Percentiles rank a stretch among this genome's conserved stretches.
These are phyloP conservation scores for Sebastes paucispinis DNA, from an alignment of 2,797 vertebrate species.

Conservation along the genomic window DNA sequence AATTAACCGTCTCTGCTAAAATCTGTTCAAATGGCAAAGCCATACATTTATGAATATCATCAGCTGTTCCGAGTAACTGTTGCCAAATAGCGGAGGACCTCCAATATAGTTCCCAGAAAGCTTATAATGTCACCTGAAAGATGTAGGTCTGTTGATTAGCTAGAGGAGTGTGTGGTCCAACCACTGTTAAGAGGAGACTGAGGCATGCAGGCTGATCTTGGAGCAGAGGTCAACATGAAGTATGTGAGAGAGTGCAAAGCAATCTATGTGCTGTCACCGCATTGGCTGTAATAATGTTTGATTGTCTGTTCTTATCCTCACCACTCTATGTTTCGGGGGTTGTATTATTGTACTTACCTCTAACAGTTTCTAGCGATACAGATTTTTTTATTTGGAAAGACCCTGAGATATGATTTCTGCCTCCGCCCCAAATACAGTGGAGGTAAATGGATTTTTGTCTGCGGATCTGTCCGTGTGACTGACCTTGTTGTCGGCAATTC, in stretches of 20 bases:
- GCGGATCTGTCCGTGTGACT: not conserved
- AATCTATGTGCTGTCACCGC: not conserved
- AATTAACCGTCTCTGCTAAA: slow-evolving; percentile 8
- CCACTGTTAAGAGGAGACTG: not conserved
- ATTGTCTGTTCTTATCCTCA: not conserved
- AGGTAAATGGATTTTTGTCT: not conserved
- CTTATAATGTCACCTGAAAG: slow-evolving; percentile 22
- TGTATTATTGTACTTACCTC: not conserved
- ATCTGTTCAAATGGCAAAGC: not conserved
- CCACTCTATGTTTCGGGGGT: not conserved
- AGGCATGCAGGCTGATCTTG: not conserved
- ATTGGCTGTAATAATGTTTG: not conserved
- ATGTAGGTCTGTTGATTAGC: not conserved
- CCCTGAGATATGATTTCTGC: not conserved
- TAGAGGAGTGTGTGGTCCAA: not conserved
- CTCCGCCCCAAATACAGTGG: not conserved
- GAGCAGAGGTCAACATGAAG: slow-evolving; percentile 9
- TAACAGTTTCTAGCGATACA: not conserved
- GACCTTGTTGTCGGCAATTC: not conserved
- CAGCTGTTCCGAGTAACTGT: not conserved
- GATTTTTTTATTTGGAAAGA: not conserved
- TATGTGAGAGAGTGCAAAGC: not conserved
- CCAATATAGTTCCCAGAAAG: not conserved
- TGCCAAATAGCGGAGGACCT: slow-evolving; percentile 9
- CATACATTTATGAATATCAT: slow-evolving; percentile 15